Evolutionary conservation across 2,113 vertebrate species (phyloP).

Genomic region (Percopsis transmontana): DNA sequence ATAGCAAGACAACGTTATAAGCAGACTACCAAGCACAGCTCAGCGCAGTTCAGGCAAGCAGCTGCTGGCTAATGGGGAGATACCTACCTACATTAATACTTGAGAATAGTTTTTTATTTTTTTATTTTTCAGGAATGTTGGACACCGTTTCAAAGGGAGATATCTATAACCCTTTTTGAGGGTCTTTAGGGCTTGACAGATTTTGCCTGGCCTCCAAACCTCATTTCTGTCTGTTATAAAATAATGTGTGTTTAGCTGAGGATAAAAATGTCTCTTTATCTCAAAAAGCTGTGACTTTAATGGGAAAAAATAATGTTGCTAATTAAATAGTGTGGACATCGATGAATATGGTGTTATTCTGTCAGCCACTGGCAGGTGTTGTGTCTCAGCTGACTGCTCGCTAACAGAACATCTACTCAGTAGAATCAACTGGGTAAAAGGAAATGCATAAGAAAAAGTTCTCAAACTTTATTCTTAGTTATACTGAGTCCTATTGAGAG

Average conservation of each 20-base stretch:
- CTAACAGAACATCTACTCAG: not conserved
- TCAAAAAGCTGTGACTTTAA: slow-evolving; percentile 1
- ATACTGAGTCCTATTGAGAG: too few species aligned
- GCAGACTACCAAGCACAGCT: slow-evolving; percentile 17
- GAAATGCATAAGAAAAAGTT: not conserved
- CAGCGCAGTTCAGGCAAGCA: slow-evolving; percentile 43
- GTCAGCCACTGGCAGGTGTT: not conserved
- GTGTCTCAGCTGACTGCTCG: not conserved
- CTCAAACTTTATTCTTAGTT: not conserved
- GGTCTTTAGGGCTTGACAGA: too few species aligned
- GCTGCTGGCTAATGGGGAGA: slow-evolving; percentile 64
- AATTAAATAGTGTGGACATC: not conserved
- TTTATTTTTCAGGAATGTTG: too few species aligned
- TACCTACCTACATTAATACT: slow-evolving; percentile 69
- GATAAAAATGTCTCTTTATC: not conserved
- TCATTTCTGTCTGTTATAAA: too few species aligned
- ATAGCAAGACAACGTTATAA: not conserved
- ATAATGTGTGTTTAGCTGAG: too few species aligned
- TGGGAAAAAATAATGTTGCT: slow-evolving; percentile 1
- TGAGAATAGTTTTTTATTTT: slow-evolving; percentile 58
- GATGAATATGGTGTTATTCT: not conserved
- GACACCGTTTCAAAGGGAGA: too few species aligned
- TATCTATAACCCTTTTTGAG: too few species aligned
- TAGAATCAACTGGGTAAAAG: not conserved
- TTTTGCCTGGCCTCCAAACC: too few species aligned